These are phyloP conservation scores for Apis cerana DNA, from an alignment of 1,140 invertebrate genomes.

Conservation along the genomic window DNA sequence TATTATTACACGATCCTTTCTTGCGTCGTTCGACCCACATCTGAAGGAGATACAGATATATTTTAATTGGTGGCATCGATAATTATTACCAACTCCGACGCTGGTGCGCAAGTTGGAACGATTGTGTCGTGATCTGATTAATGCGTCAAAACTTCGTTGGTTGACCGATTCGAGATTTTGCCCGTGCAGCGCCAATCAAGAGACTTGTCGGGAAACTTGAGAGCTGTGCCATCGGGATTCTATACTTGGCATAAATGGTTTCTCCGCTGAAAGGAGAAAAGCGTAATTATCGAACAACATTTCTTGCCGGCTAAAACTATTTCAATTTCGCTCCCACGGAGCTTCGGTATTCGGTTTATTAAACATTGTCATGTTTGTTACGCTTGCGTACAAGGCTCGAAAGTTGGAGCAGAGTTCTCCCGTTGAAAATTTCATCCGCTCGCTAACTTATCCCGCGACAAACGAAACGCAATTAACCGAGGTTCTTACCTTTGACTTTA, in stretches of 20 bases:
- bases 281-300: slow-evolving; percentile 21
- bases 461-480: background rate
- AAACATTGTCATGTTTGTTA: background rate
- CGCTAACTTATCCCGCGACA: background rate
- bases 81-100: background rate
- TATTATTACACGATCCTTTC: too few relatives aligned
- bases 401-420: background rate
- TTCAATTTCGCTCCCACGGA: background rate
- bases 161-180: slow-evolving; percentile 44
- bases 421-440: background rate
- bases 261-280: slow-evolving; percentile 1
- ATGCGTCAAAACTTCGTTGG: slow-evolving; percentile 36
- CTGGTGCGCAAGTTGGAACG: slow-evolving; percentile 16
- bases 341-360: background rate
- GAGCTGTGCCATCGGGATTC: slow-evolving; percentile 8
- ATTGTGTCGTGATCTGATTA: slow-evolving; percentile 38
- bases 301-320: background rate
- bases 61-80: slow-evolving; percentile 29
- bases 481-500: background rate
- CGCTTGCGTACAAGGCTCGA: too few relatives aligned
- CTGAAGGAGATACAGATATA: background rate
- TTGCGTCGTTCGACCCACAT: background rate
- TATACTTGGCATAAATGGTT: slow-evolving; percentile 28
- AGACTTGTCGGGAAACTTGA: slow-evolving; percentile 1
- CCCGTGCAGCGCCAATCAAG: background rate